Evolutionary conservation across 2,113 vertebrate genomes (phyloP).

Genomic region (Rhizomys pruinosus): DNA sequence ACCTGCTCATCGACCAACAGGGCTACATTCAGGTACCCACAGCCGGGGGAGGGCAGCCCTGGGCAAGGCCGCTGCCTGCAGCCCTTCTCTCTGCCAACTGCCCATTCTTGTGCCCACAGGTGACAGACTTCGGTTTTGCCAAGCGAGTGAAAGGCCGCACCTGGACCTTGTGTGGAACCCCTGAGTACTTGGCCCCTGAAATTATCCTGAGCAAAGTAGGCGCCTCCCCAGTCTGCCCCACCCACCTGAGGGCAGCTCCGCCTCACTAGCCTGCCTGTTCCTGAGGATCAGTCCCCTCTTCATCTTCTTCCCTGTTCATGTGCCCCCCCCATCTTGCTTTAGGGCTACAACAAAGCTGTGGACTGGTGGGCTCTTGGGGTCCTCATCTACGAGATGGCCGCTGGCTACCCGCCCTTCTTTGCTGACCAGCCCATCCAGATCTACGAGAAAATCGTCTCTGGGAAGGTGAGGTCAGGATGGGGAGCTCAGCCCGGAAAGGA

Average conservation of each 20-base stretch:
- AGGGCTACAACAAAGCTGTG: constrained; percentile 96
- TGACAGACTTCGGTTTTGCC: constrained; percentile 96
- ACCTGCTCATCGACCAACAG: constrained; percentile 96
- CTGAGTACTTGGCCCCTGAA: constrained; percentile 95
- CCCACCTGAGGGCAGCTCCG: not conserved
- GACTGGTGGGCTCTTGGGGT: constrained; percentile 97
- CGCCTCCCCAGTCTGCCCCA: not conserved
- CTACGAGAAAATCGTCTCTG: constrained; percentile 96
- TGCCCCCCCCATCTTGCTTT: not conserved
- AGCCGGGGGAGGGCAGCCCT: not conserved
- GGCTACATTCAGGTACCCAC: constrained; percentile 91
- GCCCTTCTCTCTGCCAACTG: not conserved
- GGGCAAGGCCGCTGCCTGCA: not conserved
- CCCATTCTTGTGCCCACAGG: constrained; percentile 65
- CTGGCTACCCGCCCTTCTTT: constrained; percentile 95
- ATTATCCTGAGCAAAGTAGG: constrained; percentile 94
- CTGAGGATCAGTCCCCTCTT: not conserved
- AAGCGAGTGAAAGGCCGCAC: constrained; percentile 96
- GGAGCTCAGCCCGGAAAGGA: not conserved
- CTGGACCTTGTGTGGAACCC: constrained; percentile 96
- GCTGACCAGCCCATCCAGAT: constrained; percentile 97
- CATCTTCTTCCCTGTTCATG: not conserved
- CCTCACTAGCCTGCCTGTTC: not conserved
- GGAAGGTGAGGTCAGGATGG: constrained; percentile 86
- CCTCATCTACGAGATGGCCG: constrained; percentile 96